These are phyloP conservation scores for Sericinus montela DNA, from an alignment of 2,888 invertebrate species.

Conservation along the genomic window DNA sequence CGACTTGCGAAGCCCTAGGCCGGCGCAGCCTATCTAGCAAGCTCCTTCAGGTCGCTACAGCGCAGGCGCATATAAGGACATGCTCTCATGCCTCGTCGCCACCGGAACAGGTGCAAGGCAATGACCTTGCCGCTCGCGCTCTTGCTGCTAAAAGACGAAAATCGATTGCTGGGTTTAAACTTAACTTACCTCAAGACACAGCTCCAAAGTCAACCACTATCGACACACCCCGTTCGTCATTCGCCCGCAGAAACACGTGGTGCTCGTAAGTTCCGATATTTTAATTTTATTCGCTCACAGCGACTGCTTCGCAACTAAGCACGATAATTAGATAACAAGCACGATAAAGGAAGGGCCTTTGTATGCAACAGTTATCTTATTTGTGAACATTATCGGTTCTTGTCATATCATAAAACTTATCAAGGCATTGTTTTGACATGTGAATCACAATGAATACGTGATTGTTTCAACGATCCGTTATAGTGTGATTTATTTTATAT, in stretches of 20 bases:
- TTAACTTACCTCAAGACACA: conserved; percentile 55
- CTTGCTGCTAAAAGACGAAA: conserved; percentile 71
- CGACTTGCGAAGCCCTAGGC: conserved; percentile 70
- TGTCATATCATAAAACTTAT: conserved; percentile 35
- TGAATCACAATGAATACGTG: conserved; percentile 30
- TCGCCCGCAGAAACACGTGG: conserved; percentile 74
- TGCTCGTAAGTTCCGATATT: conserved; percentile 68
- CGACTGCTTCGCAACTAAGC: conserved; percentile 3
- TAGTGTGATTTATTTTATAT: conserved; percentile 12
- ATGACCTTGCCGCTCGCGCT: conserved; percentile 64
- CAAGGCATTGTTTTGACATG: conserved; percentile 22
- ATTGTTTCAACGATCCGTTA: conserved; percentile 31
- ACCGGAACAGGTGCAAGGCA: conserved; percentile 51
- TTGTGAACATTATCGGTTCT: conserved; percentile 36
- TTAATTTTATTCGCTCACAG: background rate
- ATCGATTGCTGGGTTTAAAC: conserved; percentile 65
- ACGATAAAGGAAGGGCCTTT: conserved; percentile 3
- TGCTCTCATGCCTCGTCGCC: conserved; percentile 55
- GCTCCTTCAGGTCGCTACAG: conserved; percentile 69
- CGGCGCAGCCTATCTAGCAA: conserved; percentile 66
- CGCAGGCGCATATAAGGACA: conserved; percentile 71
- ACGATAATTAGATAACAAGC: conserved; percentile 21
- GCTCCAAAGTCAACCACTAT: conserved; percentile 45
- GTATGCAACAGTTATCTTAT: conserved; percentile 26
- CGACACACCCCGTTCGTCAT: conserved; percentile 49